These are phyloP conservation scores for Diarsia brunnea DNA, from an alignment of 2,888 invertebrate genomes.

Conservation along the genomic window DNA sequence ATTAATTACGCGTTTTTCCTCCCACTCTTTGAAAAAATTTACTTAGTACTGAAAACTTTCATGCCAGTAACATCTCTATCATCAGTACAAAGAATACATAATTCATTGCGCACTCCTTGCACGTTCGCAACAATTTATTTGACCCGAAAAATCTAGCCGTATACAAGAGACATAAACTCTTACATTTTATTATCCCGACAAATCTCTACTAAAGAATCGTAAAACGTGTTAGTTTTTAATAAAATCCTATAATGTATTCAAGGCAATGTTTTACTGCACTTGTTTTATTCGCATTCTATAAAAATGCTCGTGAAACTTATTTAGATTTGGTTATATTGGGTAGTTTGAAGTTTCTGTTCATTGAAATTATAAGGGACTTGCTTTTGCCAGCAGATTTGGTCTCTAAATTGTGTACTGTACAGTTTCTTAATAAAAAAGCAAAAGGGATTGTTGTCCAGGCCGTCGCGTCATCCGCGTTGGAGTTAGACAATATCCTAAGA, in stretches of 20 bases:
- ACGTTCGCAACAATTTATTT: conserved; percentile 58
- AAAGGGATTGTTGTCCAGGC: too few species aligned
- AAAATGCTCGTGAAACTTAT: conserved; percentile 21
- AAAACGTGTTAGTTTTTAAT: conserved; percentile 63
- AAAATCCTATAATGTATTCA: conserved; percentile 49
- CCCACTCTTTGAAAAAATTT: background rate
- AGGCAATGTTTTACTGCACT: conserved; percentile 51
- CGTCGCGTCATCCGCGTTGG: background rate
- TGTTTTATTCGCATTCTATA: conserved; percentile 47
- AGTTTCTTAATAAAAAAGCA: background rate
- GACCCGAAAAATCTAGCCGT: conserved; percentile 58
- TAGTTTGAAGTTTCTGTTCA: conserved; percentile 14
- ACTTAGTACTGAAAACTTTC: conserved; percentile 3
- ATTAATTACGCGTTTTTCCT: background rate
- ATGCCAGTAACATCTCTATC: background rate
- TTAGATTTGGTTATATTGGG: conserved; percentile 1
- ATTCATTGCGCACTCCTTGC: conserved; percentile 40
- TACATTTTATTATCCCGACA: conserved; percentile 54
- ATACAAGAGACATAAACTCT: conserved; percentile 51
- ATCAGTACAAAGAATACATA: conserved; percentile 26
- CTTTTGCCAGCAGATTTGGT: background rate
- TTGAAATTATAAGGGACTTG: background rate
- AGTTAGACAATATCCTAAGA: background rate
- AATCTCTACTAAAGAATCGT: conserved; percentile 53
- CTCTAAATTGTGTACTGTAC: background rate